Percentiles rank a stretch among this genome's conserved stretches.
Evolutionary conservation across 1,140 invertebrate species (phyloP).

Genomic region (Trissolcus basalis): DNA sequence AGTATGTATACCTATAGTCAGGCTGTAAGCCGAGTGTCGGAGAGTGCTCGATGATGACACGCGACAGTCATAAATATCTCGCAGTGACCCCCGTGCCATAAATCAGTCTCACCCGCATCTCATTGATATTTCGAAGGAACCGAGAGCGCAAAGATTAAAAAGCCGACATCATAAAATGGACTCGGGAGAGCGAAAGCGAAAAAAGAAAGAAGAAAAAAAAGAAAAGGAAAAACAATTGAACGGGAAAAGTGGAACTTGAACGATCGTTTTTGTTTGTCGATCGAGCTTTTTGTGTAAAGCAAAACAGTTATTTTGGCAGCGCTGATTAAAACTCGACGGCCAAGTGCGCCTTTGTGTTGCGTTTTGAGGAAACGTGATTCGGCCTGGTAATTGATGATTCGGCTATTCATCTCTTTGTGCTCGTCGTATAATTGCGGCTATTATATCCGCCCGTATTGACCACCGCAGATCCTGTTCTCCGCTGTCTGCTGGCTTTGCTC

Average conservation of each 20-base stretch:
- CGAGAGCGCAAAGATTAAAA: constrained; percentile 42
- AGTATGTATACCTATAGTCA: constrained; percentile 36
- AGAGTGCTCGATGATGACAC: constrained; percentile 54
- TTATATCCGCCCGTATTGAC: constrained; percentile 52
- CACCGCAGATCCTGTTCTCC: constrained; percentile 40
- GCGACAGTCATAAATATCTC: constrained; percentile 59
- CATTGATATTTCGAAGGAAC: constrained; percentile 51
- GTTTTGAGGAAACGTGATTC: constrained; percentile 43
- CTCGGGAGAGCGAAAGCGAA: too few relatives aligned
- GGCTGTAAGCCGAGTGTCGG: constrained; percentile 38
- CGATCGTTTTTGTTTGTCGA: too few relatives aligned
- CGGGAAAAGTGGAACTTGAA: not conserved
- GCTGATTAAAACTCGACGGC: constrained; percentile 7
- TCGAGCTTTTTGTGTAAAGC: constrained; percentile 8
- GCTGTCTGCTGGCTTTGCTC: constrained; percentile 49
- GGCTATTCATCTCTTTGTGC: constrained; percentile 47
- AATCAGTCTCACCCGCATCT: constrained; percentile 45
- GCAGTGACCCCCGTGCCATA: constrained; percentile 50
- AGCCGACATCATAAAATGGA: not conserved
- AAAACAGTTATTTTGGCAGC: constrained; percentile 30
- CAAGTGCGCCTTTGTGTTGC: constrained; percentile 16
- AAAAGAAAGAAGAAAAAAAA: too few relatives aligned
- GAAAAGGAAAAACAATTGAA: constrained; percentile 7
- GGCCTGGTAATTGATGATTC: constrained; percentile 52
- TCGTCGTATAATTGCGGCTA: constrained; percentile 44